Percentiles rank a stretch among this genome's conserved stretches.
Evolutionary conservation across 2,113 vertebrate species (phyloP).

Genomic region (Vicugna pacos): DNA sequence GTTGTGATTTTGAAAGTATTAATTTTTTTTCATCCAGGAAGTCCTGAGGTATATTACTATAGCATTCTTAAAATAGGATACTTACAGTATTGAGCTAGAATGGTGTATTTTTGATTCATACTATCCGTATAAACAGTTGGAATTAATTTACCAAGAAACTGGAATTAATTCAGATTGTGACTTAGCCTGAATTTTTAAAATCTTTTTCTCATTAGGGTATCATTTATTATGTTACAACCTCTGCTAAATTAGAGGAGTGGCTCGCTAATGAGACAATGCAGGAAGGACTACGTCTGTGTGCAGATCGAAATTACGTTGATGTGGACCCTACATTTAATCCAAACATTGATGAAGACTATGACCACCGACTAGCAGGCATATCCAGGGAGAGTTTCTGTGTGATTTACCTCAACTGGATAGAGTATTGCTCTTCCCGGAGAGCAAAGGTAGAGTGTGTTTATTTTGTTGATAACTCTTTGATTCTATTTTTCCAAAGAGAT

Average conservation of each 20-base stretch:
- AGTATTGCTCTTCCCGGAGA: slow-evolving; percentile 96
- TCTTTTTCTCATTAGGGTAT: slow-evolving; percentile 90
- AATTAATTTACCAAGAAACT: slow-evolving; percentile 39
- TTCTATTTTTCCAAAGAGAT: background rate
- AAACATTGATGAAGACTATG: slow-evolving; percentile 99
- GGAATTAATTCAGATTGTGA: background rate
- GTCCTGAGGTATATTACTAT: background rate
- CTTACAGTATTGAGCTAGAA: background rate
- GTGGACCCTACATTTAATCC: slow-evolving; percentile 99
- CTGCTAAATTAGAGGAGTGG: slow-evolving; percentile 97
- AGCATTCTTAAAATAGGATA: slow-evolving; percentile 31
- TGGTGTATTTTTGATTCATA: slow-evolving; percentile 36
- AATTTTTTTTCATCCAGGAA: background rate
- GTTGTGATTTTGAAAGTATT: slow-evolving; percentile 41
- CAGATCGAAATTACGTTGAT: slow-evolving; percentile 97
- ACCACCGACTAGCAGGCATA: slow-evolving; percentile 97
- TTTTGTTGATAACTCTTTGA: background rate
- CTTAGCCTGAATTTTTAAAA: slow-evolving; percentile 41
- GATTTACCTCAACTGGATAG: slow-evolving; percentile 97
- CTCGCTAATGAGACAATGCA: slow-evolving; percentile 97
- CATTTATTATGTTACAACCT: slow-evolving; percentile 97
- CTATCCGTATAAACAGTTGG: background rate
- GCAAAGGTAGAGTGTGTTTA: slow-evolving; percentile 88
- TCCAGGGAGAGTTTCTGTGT: slow-evolving; percentile 98
- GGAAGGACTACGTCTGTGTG: slow-evolving; percentile 93